Evolutionary conservation across 1,140 invertebrate genomes (phyloP), one percentile per base, ranked within the genome.

Genomic region (Lasioglossum albipes): DNA sequence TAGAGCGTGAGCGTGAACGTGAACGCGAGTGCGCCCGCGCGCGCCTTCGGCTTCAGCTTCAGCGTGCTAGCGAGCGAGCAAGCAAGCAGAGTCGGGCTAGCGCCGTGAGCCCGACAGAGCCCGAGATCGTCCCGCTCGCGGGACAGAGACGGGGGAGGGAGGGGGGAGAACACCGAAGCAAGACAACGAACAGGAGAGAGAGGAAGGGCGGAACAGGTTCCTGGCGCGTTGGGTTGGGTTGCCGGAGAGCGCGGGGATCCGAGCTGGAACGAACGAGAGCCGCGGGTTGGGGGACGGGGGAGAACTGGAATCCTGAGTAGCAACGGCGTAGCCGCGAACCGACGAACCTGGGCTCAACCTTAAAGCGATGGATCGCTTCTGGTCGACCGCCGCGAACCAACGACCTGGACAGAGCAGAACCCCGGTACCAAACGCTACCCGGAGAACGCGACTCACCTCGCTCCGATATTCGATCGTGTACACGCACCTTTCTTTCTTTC

Each of bases 241-340:
- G 87, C 84, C 83, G 89, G 78, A 87, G 86, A 81, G 88, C 57
- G 84, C 78, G 81, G 75, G 87, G 81, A 71, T 81, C 18, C n/a
- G 57, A 59, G 57, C 57, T 59, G 57, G 57, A 59, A 59, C 57
- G 57, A 59, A 59, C 57, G 79, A 67, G 82, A 52, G 77, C 61
- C 59, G 78, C 64, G 76, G 75, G 57, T n/a, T 2, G 57, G 75
- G 41, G 79, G 84, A 85, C 87, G 89, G 84, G 89, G 87, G 88
- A 91, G 90, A 91, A 93, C 91, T 92, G 91, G 92, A 93, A 93
- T 93, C 90, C 91, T 91, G 92, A 92, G 92, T 93, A 93, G 92
- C 92, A 93, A 92, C 92, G 91, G 90, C 91, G 90, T 91, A 92
- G 91, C 90, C 90, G 91, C 91, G 89, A 91, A 91, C 86, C 91